phyloP scores from a whole-genome alignment of 2,888 invertebrate genomes.

The Tenthredo distinguenda region DNA sequence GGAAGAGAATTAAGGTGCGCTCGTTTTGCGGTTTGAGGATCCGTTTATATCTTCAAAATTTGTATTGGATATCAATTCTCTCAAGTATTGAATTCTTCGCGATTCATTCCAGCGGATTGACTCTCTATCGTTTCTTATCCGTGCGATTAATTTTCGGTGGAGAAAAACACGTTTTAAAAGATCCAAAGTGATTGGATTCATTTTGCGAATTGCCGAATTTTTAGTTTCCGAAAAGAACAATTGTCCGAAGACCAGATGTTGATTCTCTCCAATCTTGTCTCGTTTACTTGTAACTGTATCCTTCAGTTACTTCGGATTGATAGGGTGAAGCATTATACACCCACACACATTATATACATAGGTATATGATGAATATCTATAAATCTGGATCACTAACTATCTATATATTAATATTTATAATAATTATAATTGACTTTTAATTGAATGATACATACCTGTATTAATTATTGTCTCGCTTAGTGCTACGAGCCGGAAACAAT shows the following conservation, averaged over 20 bases:
- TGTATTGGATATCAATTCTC: background rate
- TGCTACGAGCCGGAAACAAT: no score
- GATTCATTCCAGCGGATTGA: background rate
- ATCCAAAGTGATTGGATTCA: background rate
- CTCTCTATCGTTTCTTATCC: background rate
- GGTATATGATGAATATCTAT: background rate
- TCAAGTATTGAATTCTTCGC: background rate
- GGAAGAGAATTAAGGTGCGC: background rate
- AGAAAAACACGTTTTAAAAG: background rate
- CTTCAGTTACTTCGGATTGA: background rate
- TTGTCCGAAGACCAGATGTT: background rate
- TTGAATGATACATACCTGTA: background rate
- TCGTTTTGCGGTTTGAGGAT: background rate
- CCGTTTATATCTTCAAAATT: background rate
- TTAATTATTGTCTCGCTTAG: no score
- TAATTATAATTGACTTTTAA: slow-evolving; percentile 37
- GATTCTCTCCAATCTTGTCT: background rate
- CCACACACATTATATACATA: slow-evolving; percentile 2
- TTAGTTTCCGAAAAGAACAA: background rate
- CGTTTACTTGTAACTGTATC: background rate
- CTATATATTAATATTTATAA: slow-evolving; percentile 40
- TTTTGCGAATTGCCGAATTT: background rate
- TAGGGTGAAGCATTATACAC: background rate
- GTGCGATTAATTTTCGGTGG: background rate
- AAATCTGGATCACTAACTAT: background rate